phyloP scores from a whole-genome alignment of 2,113 vertebrate genomes.

The Centropristis striata region DNA sequence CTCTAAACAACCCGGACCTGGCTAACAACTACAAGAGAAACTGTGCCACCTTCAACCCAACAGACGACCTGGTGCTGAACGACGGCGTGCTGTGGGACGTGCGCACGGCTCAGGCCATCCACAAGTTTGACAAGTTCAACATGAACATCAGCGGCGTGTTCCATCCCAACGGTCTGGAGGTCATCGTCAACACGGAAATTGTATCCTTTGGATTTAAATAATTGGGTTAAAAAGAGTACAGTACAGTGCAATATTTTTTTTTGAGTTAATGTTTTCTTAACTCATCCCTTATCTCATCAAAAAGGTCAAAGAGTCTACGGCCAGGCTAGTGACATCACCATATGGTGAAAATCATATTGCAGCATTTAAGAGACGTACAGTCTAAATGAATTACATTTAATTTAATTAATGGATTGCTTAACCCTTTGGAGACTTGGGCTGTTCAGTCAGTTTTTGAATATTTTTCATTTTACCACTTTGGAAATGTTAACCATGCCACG shows the following conservation, averaged over 20 bases:
- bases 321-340: too few relatives aligned
- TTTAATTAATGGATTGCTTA: too few relatives aligned
- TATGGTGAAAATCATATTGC: too few relatives aligned
- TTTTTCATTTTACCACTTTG: too few relatives aligned
- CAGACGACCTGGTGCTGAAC: slow-evolving; percentile 98
- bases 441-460: too few relatives aligned
- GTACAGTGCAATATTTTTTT: not conserved
- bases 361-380: too few relatives aligned
- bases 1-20: slow-evolving; percentile 98
- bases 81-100: slow-evolving; percentile 99
- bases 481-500: too few relatives aligned
- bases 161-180: slow-evolving; percentile 96
- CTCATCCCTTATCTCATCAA: not conserved
- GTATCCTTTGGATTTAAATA: slow-evolving; percentile 89
- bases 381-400: too few relatives aligned
- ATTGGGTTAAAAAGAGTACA: not conserved
- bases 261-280: not conserved
- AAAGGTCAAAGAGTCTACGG: too few relatives aligned
- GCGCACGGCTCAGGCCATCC: slow-evolving; percentile 96
- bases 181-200: slow-evolving; percentile 99
- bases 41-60: slow-evolving; percentile 98
- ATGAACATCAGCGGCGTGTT: slow-evolving; percentile 99
- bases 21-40: slow-evolving; percentile 99
- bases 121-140: slow-evolving; percentile 99
- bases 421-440: too few relatives aligned